Conservation (phyloP, 2,888 invertebrate species). For the Calameuta idolon region DNA sequence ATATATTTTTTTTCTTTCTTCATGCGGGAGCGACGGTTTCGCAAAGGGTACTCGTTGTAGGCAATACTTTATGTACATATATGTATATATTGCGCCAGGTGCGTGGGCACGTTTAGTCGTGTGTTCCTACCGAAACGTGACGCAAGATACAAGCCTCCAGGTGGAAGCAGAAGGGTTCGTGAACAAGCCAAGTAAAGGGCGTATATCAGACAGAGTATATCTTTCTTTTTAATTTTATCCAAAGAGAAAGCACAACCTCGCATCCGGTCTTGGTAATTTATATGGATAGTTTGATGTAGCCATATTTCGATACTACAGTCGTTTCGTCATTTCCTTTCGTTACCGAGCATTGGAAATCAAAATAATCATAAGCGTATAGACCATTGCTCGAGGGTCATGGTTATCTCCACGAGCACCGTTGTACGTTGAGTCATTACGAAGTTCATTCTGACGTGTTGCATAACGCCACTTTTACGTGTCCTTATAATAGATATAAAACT, state of each 20-base stretch:
- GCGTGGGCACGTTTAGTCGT: background rate
- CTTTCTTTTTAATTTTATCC: background rate
- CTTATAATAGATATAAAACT: background rate
- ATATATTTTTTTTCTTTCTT: background rate
- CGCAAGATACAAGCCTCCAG: background rate
- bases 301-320: background rate
- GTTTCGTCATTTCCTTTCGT: background rate
- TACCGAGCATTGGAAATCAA: background rate
- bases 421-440: background rate
- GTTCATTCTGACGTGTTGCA: background rate
- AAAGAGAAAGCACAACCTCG: background rate
- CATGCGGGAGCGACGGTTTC: background rate
- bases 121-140: background rate
- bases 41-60: background rate
- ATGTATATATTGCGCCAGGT: background rate
- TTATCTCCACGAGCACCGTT: background rate
- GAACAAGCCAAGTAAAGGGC: background rate
- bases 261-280: background rate
- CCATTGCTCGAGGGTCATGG: background rate
- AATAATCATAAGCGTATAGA: background rate
- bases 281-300: background rate
- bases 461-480: background rate
- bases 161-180: background rate
- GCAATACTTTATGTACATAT: background rate
- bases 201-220: background rate